Conservation (phyloP, 2,113 vertebrate genomes). For the Odobenus rosmarus region DNA sequence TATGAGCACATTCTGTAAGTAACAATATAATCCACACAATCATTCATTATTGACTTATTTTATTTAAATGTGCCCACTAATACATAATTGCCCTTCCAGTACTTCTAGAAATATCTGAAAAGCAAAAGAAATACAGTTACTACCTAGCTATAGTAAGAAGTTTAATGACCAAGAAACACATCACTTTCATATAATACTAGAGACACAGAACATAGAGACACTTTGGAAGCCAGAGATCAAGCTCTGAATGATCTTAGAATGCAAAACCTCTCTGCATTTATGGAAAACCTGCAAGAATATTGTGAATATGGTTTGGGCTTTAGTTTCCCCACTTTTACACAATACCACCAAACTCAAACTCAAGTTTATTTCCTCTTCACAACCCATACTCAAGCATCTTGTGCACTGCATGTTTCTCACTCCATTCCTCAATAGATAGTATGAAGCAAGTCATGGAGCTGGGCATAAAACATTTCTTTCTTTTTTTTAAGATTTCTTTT, state of each 20-base stretch:
- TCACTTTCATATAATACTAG: background rate
- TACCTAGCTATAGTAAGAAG: background rate
- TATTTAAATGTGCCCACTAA: background rate
- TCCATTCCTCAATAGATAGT: background rate
- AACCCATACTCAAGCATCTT: background rate
- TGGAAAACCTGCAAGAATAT: background rate
- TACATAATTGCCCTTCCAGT: background rate
- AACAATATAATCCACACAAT: background rate
- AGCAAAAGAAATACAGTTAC: background rate
- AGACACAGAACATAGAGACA: background rate
- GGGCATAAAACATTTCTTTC: background rate
- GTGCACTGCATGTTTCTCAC: background rate
- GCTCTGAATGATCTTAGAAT: background rate
- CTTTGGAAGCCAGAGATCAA: background rate
- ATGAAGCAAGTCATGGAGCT: background rate
- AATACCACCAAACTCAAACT: background rate
- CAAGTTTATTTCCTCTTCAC: background rate
- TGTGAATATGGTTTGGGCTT: background rate
- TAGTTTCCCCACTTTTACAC: background rate
- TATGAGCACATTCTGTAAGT: background rate
- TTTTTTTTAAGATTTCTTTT: no score
- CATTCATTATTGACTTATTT: background rate
- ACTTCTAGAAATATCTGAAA: background rate
- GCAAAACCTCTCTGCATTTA: background rate
- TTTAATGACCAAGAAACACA: background rate